Conservation (phyloP, 2,113 vertebrate genomes). For the Neolamprologus ventralis region DNA sequence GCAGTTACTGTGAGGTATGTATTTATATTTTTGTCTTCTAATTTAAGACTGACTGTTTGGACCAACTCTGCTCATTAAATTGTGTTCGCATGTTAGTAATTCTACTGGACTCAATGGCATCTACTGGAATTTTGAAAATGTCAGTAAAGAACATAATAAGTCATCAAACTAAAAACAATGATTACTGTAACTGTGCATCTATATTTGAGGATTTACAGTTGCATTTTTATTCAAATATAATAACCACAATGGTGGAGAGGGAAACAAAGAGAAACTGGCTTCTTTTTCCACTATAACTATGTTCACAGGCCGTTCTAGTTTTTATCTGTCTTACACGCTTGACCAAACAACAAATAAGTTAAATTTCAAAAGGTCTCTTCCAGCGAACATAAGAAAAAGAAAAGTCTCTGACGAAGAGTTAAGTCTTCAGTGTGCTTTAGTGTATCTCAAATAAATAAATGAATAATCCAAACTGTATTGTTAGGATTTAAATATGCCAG, state of each 20-base stretch:
- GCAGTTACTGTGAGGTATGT: no score
- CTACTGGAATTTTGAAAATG: no score
- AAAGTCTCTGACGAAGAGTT: neutral
- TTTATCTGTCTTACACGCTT: neutral
- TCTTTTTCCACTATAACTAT: neutral
- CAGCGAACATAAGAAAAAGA: neutral
- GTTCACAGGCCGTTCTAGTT: neutral
- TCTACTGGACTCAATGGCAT: no score
- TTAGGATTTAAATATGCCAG: no score
- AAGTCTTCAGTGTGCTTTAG: neutral
- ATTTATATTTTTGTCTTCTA: rapidly evolving
- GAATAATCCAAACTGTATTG: neutral
- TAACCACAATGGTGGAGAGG: neutral
- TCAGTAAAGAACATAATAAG: no score
- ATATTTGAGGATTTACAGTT: no score
- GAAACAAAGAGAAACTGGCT: neutral
- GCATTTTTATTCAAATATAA: neutral
- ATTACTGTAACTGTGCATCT: no score
- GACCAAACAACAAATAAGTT: neutral
- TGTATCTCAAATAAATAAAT: neutral
- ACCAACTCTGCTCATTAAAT: rapidly evolving
- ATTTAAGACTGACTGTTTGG: no score
- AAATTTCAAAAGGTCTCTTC: neutral
- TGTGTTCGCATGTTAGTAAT: no score
- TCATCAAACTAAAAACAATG: no score